Evolutionary conservation across 2,797 vertebrate species (phyloP).

Genomic region (Anguilla marmorata): DNA sequence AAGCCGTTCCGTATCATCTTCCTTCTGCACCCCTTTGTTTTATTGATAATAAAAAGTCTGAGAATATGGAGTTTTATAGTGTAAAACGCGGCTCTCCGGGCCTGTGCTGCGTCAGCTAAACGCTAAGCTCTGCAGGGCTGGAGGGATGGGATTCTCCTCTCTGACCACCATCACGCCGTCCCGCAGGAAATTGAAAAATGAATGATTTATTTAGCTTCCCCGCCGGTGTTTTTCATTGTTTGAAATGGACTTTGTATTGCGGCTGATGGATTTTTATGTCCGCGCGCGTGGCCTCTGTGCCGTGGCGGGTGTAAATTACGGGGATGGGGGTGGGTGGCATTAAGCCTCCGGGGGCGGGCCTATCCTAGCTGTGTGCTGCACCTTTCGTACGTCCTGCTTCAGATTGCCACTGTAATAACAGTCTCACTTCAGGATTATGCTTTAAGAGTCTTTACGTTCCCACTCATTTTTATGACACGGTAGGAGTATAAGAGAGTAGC

Average conservation of each 20-base stretch:
- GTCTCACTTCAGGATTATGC: neutral
- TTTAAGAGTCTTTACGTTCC: neutral
- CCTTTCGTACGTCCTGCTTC: neutral
- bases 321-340: neutral
- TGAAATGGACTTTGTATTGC: conserved; percentile 40
- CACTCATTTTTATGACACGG: neutral
- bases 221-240: conserved; percentile 26
- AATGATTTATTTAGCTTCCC: conserved; percentile 43
- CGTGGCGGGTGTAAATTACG: neutral
- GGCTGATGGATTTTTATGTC: conserved; percentile 35
- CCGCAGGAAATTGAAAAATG: conserved; percentile 36
- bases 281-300: neutral
- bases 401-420: neutral
- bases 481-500: neutral
- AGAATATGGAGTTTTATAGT: conserved; percentile 11
- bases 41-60: conserved; percentile 9
- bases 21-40: neutral
- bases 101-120: conserved; percentile 36
- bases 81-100: neutral
- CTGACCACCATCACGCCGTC: conserved; percentile 26
- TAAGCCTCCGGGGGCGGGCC: neutral
- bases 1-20: neutral
- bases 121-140: conserved; percentile 36
- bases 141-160: conserved; percentile 32
- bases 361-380: neutral